Base-by-base conservation (phyloP, 2,797 vertebrate species). In the Enteromius argenteus region DNA sequence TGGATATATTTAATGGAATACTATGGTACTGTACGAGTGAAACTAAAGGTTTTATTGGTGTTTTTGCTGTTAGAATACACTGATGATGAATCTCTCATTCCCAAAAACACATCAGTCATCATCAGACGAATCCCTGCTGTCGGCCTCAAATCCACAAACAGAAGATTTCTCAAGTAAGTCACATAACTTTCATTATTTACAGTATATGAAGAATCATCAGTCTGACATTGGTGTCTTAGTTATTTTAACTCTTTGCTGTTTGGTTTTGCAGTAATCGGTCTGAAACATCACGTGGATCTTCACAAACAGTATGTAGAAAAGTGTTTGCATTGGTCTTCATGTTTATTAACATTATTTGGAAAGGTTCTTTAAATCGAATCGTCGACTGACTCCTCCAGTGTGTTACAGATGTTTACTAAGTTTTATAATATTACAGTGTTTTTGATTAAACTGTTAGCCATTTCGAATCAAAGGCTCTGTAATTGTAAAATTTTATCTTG, bases 31-130 rank as follows among this genome's bases (percentile, higher is more conserved):
- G 14, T 27, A 5, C 6, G 60, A 30, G 21, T 7, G 2, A 35
- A 21, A 37, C 64, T 37, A 17, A 64, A 30, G 62, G 62, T 66
- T 35, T 66, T 66, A 10, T 32, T 64, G 30, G 14, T 32, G 14
- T 32, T 53, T 73, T 75, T 75, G 6, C 19, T 53, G 19, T 39
- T 30, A 75, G 49, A 56, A 75, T 75, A 75, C 72, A 75, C 72
- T 37, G 72, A 75, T 14, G 49, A 56, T 37, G 72, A 32, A 21
- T 30, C 19, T 17, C 19, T 56, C 2, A 37, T 75, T 32, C 49
- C 72, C 72, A 56, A 21, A 27, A 32, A 37, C 72, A 75, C 32
- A 0, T 35, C 30, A 37, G 30, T 75, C 46, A 37, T 51, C 19
- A 21, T 56, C 49, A 75, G 30, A 75, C 32, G 30, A 53, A 37